phyloP scores from a whole-genome alignment of 2,797 vertebrate genomes.

The Meriones psammophilus region DNA sequence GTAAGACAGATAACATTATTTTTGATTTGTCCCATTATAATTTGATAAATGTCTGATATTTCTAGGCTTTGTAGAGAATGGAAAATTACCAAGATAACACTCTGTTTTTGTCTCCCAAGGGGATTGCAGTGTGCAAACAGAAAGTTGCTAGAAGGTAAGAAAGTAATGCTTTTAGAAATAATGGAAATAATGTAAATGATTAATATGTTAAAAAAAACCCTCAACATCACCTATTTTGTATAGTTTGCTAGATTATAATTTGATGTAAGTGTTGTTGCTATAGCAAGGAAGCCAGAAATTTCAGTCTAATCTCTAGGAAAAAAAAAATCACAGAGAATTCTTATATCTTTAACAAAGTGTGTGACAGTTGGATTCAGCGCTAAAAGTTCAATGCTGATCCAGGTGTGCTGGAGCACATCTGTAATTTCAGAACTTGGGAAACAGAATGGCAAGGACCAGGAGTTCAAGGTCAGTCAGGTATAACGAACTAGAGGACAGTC shows the following conservation, averaged over 20 bases:
- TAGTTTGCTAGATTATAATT: conserved; percentile 3
- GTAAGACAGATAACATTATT: background rate
- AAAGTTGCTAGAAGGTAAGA: conserved; percentile 25
- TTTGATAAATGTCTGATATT: background rate
- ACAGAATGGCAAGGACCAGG: background rate
- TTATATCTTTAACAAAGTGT: background rate
- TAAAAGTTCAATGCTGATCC: background rate
- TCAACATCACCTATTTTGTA: background rate
- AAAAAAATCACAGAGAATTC: background rate
- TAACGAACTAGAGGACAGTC: background rate
- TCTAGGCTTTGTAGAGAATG: background rate
- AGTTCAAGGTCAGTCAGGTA: background rate
- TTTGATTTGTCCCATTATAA: conserved; percentile 5
- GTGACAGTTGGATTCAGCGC: background rate
- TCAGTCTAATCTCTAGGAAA: conserved; percentile 11
- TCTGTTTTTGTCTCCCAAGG: conserved; percentile 9
- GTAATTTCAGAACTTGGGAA: background rate
- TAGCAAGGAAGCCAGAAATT: background rate
- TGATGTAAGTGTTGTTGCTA: background rate
- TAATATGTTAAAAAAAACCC: conserved; percentile 29
- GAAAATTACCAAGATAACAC: background rate
- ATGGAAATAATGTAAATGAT: background rate
- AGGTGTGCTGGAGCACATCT: background rate
- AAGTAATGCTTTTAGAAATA: conserved; percentile 45
- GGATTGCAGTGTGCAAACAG: background rate